These are phyloP conservation scores for Drosophila serrata DNA, from an alignment of 1,140 invertebrate species.

Conservation along the genomic window DNA sequence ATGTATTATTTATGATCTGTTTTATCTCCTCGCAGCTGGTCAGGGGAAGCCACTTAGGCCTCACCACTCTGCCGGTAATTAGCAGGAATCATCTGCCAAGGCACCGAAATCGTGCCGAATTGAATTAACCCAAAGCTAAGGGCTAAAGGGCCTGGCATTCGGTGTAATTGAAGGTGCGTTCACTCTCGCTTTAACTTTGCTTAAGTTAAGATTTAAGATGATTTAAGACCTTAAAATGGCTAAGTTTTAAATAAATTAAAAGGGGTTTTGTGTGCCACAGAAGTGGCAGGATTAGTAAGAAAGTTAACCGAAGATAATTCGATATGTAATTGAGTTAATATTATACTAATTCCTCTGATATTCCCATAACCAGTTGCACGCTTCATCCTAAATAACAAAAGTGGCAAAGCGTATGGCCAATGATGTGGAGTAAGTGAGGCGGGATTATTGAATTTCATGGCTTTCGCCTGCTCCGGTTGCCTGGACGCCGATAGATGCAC, in stretches of 20 bases:
- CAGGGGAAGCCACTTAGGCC: slow-evolving; percentile 25
- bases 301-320: neutral
- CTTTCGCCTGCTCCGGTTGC: slow-evolving; percentile 10
- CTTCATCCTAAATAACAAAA: slow-evolving; percentile 42
- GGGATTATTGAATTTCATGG: slow-evolving; percentile 69
- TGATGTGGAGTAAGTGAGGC: slow-evolving; percentile 57
- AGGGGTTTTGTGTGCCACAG: neutral
- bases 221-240: neutral
- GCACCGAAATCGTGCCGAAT: slow-evolving; percentile 35
- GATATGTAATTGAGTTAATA: neutral
- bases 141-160: neutral
- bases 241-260: slow-evolving; percentile 1
- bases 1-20: slow-evolving; percentile 76
- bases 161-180: slow-evolving; percentile 27
- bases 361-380: neutral
- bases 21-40: slow-evolving; percentile 43
- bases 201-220: neutral
- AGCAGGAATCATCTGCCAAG: slow-evolving; percentile 42
- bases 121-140: slow-evolving; percentile 24
- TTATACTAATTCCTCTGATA: neutral
- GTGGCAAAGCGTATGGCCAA: slow-evolving; percentile 55
- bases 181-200: neutral
- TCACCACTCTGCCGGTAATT: slow-evolving; percentile 36
- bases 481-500: slow-evolving; percentile 26
- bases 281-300: too few species aligned